Percentiles rank a stretch among this genome's conserved stretches.
phyloP scores from a whole-genome alignment of 1,140 invertebrate species.

The Eciton burchellii region DNA sequence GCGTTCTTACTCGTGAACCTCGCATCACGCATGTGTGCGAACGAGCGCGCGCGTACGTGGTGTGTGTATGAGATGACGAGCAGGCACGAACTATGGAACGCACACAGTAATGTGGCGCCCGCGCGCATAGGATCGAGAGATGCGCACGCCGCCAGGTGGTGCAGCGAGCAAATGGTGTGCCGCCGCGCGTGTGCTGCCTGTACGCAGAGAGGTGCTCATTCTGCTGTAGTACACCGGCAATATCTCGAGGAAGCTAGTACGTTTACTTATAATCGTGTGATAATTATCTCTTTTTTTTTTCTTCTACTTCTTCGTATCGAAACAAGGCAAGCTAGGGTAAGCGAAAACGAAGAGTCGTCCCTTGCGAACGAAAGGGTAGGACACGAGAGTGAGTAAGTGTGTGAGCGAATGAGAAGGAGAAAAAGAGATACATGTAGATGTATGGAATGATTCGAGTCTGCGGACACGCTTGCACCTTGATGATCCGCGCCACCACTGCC shows the following conservation, averaged over 20 bases:
- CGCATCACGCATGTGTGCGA: no score
- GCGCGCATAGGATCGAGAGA: conserved; percentile 51
- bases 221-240: conserved; percentile 45
- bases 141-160: conserved; percentile 73
- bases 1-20: no score
- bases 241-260: conserved; percentile 40
- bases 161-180: conserved; percentile 63
- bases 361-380: conserved; percentile 42
- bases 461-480: conserved; percentile 79
- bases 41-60: not conserved
- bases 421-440: conserved; percentile 51
- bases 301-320: conserved; percentile 19
- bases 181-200: conserved; percentile 64
- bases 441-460: conserved; percentile 79
- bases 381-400: not conserved
- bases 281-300: conserved; percentile 36
- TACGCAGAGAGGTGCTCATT: conserved; percentile 36
- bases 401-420: conserved; percentile 58
- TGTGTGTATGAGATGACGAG: no score
- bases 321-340: conserved; percentile 65
- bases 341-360: conserved; percentile 68
- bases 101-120: conserved; percentile 14
- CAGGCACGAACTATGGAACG: conserved; percentile 38
- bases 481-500: conserved; percentile 66
- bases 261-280: conserved; percentile 5